Evolutionary conservation across 2,113 vertebrate species (phyloP).

Genomic region (Hydropotes inermis): DNA sequence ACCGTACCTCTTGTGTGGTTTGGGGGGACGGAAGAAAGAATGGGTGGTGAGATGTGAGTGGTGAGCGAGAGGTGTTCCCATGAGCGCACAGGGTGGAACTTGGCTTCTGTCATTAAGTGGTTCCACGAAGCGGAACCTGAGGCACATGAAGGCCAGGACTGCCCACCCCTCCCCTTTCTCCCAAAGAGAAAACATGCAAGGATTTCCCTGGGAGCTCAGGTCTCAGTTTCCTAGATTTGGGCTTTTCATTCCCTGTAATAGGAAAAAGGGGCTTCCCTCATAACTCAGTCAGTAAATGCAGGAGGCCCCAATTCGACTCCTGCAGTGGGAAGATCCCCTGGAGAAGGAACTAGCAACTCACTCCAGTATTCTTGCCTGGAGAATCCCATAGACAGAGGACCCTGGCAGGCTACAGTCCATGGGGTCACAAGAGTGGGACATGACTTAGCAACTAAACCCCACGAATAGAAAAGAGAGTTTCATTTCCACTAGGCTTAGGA

Average conservation of each 20-base stretch:
- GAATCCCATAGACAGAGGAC: not conserved
- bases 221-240: not conserved
- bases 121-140: not conserved
- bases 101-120: slow-evolving; percentile 14
- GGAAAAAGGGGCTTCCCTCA: not conserved
- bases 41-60: not conserved
- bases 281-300: not conserved
- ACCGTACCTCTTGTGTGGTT: not conserved
- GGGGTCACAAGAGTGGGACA: not conserved
- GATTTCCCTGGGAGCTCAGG: not conserved
- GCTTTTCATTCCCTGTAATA: not conserved
- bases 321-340: not conserved
- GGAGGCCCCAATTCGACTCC: not conserved
- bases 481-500: not conserved
- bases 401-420: not conserved
- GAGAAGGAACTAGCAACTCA: not conserved
- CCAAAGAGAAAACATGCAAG: not conserved
- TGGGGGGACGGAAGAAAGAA: not conserved
- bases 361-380: not conserved
- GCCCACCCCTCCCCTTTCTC: not conserved
- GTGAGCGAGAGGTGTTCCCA: not conserved
- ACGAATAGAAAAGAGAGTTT: not conserved
- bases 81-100: not conserved
- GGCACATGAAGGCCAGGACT: not conserved
- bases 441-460: not conserved